Percentiles rank a stretch among this genome's conserved stretches.
Evolutionary conservation across 1,140 invertebrate genomes (phyloP).

Genomic region (Trichonephila inaurata): DNA sequence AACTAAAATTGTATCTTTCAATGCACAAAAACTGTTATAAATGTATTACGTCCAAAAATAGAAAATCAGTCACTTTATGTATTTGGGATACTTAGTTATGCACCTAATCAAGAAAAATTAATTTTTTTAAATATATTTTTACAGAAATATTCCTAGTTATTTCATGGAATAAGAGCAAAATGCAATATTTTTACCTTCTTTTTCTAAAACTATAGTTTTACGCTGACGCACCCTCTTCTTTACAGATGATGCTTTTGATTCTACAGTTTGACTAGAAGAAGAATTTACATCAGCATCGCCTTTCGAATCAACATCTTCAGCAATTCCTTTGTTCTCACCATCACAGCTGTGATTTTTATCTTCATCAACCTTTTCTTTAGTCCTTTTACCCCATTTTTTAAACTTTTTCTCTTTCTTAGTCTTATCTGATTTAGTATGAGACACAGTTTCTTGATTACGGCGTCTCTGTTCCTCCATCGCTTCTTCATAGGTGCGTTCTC

Average conservation of each 20-base stretch:
- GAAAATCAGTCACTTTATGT: no score
- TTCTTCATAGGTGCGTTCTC: slow-evolving; percentile 78
- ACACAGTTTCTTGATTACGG: slow-evolving; percentile 62
- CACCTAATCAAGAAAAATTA: no score
- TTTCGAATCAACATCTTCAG: slow-evolving; percentile 47
- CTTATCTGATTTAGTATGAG: slow-evolving; percentile 72
- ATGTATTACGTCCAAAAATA: no score
- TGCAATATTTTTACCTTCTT: slow-evolving; percentile 25
- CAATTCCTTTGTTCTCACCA: neutral
- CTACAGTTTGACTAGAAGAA: slow-evolving; percentile 27
- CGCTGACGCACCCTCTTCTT: slow-evolving; percentile 47
- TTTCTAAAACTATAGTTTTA: slow-evolving; percentile 35
- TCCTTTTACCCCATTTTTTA: slow-evolving; percentile 71
- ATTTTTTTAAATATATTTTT: no score
- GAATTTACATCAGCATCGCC: slow-evolving; percentile 39
- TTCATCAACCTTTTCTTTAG: slow-evolving; percentile 74
- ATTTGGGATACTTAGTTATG: no score
- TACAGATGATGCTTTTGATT: slow-evolving; percentile 7
- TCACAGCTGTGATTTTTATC: slow-evolving; percentile 44
- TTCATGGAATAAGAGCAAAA: no score
- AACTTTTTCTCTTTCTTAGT: slow-evolving; percentile 77
- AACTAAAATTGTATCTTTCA: neutral
- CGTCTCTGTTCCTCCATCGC: slow-evolving; percentile 77
- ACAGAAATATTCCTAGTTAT: no score
- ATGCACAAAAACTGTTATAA: no score